Percentiles rank a stretch among this genome's conserved stretches.
Evolutionary conservation across 1,140 invertebrate species (phyloP).

Genomic region (Heliconius nattereri): DNA sequence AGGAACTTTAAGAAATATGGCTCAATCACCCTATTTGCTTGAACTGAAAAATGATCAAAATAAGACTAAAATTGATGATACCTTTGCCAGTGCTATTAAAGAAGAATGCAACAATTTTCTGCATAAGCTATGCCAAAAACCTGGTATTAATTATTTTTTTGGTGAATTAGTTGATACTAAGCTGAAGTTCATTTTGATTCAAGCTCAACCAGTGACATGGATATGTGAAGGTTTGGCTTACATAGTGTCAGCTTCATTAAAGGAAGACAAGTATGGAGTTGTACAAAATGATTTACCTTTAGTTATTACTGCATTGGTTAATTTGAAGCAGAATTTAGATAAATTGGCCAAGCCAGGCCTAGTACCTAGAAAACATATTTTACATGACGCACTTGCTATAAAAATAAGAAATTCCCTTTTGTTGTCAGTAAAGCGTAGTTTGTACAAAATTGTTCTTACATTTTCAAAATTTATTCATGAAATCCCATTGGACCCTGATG

Average conservation of each 20-base stretch:
- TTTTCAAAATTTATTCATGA: slow-evolving; percentile 87
- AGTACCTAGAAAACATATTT: slow-evolving; percentile 82
- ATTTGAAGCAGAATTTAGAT: slow-evolving; percentile 86
- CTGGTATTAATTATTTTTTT: slow-evolving; percentile 87
- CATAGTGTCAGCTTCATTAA: slow-evolving; percentile 85
- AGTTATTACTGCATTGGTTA: slow-evolving; percentile 85
- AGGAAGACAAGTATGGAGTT: slow-evolving; percentile 89
- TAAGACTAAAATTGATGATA: slow-evolving; percentile 63
- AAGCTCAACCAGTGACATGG: slow-evolving; percentile 87
- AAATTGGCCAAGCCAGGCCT: slow-evolving; percentile 86
- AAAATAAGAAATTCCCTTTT: slow-evolving; percentile 84
- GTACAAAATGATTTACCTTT: slow-evolving; percentile 88
- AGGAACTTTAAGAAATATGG: slow-evolving; percentile 75
- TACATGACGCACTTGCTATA: slow-evolving; percentile 83
- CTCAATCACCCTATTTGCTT: slow-evolving; percentile 60
- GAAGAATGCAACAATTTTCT: slow-evolving; percentile 63
- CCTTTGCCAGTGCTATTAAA: slow-evolving; percentile 64
- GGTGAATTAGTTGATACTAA: slow-evolving; percentile 86
- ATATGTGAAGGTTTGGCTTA: slow-evolving; percentile 86
- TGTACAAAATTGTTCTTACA: slow-evolving; percentile 87
- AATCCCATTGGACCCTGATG: slow-evolving; percentile 82
- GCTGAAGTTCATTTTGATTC: slow-evolving; percentile 83
- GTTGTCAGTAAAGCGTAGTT: slow-evolving; percentile 85
- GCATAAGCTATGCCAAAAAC: slow-evolving; percentile 78
- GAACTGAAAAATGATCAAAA: slow-evolving; percentile 63